A percentile compares a stretch with the other conserved stretches of the same genome.
Evolutionary conservation across 2,797 vertebrate species (phyloP).

Genomic region (Molossus molossus): DNA sequence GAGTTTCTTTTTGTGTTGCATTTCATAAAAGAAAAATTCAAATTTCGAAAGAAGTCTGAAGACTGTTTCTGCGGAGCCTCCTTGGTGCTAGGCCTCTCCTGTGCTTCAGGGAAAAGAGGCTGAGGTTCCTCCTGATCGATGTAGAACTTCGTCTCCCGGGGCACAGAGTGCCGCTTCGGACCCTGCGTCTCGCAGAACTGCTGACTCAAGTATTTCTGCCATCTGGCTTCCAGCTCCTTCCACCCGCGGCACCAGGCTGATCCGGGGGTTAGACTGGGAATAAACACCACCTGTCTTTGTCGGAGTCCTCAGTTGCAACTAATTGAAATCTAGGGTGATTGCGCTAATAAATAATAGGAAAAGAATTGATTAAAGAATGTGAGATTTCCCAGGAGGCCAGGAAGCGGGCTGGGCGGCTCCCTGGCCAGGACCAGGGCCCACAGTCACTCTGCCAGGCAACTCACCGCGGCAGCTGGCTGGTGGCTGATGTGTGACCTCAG

Average conservation of each 20-base stretch:
- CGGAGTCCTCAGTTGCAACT: neutral
- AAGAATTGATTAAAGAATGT: neutral
- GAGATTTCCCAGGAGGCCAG: neutral
- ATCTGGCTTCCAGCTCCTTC: neutral
- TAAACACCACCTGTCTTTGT: neutral
- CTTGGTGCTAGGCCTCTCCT: neutral
- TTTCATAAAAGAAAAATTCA: neutral
- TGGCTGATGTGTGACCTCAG: neutral
- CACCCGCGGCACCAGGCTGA: neutral
- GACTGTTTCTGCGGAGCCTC: neutral
- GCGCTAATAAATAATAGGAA: neutral
- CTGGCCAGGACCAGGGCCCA: neutral
- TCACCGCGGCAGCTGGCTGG: neutral
- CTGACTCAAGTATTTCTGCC: constrained; percentile 28
- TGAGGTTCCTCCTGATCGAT: neutral
- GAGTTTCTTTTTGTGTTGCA: neutral
- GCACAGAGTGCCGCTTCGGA: neutral
- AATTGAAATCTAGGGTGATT: neutral
- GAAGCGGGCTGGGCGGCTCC: neutral
- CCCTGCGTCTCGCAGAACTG: neutral
- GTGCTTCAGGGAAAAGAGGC: neutral
- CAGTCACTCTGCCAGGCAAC: neutral
- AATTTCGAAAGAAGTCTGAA: constrained; percentile 28
- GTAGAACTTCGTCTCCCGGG: neutral
- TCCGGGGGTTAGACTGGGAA: neutral